Percentiles rank a stretch among this genome's conserved stretches.
Evolutionary conservation across 2,888 invertebrate species (phyloP).

Genomic region (Kryphioiulus occultus): DNA sequence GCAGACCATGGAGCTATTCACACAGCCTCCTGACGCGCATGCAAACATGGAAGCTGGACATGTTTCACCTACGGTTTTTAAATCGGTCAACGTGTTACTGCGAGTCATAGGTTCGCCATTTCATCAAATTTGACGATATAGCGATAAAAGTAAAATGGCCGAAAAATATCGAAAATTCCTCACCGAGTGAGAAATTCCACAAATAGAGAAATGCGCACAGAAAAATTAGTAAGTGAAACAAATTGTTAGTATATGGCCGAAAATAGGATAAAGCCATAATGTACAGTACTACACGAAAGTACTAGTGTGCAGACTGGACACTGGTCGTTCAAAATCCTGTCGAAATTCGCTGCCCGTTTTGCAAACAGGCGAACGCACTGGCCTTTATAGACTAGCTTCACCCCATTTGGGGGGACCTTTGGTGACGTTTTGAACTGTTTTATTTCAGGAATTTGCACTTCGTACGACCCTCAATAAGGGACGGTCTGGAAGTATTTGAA

Average conservation of each 20-base stretch:
- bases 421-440: neutral
- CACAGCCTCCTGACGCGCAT: constrained; percentile 52
- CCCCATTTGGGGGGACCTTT: neutral
- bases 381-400: neutral
- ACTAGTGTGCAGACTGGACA: neutral
- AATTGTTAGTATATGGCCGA: neutral
- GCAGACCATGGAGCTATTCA: constrained; percentile 43
- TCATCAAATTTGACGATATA: no score
- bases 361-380: neutral
- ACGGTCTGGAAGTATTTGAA: neutral
- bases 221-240: neutral
- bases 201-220: neutral
- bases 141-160: neutral
- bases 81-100: neutral
- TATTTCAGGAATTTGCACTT: neutral
- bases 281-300: neutral
- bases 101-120: no score
- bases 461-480: neutral
- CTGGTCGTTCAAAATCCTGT: neutral
- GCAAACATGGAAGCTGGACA: constrained; percentile 43
- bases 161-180: neutral
- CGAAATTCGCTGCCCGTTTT: neutral
- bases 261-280: neutral
- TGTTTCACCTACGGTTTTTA: neutral
- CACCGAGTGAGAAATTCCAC: neutral